Evolutionary conservation across 1,140 invertebrate species (phyloP).

Genomic region (Drusus annulatus): DNA sequence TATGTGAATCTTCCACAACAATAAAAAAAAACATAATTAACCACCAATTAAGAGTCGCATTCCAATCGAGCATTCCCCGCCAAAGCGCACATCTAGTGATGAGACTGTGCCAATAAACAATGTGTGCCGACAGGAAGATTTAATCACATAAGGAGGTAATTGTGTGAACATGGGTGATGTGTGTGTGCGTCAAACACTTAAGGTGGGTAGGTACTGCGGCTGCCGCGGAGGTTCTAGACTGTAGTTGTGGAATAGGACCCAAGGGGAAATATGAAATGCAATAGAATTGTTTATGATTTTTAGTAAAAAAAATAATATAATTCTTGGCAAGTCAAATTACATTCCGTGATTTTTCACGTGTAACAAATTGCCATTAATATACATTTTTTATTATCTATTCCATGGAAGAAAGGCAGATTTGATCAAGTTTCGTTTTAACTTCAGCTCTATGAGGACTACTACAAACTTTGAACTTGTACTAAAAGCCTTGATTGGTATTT

Average conservation of each 20-base stretch:
- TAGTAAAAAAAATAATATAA: neutral
- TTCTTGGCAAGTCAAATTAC: too few relatives aligned
- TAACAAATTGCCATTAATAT: too few relatives aligned
- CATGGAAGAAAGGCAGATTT: too few relatives aligned
- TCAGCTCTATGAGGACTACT: too few relatives aligned
- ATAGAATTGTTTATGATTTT: neutral
- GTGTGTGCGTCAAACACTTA: conserved; percentile 36
- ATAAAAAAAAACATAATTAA: too few relatives aligned
- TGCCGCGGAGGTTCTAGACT: conserved; percentile 20
- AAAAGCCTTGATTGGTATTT: too few relatives aligned
- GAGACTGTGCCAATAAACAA: conserved; percentile 41
- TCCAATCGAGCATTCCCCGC: conserved; percentile 4
- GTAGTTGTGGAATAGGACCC: neutral
- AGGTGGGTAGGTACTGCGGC: conserved; percentile 3
- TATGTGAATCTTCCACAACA: too few relatives aligned
- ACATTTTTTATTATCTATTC: too few relatives aligned
- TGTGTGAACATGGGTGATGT: conserved; percentile 31
- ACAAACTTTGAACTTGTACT: too few relatives aligned
- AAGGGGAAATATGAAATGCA: neutral
- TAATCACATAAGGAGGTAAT: conserved; percentile 44
- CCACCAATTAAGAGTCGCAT: too few relatives aligned
- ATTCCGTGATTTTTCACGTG: too few relatives aligned
- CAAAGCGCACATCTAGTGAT: conserved; percentile 4
- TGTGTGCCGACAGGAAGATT: conserved; percentile 40
- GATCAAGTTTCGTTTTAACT: too few relatives aligned